Evolutionary conservation across 2,113 vertebrate genomes (phyloP), one percentile per base, ranked within the genome.

Genomic region (Panthera uncia): DNA sequence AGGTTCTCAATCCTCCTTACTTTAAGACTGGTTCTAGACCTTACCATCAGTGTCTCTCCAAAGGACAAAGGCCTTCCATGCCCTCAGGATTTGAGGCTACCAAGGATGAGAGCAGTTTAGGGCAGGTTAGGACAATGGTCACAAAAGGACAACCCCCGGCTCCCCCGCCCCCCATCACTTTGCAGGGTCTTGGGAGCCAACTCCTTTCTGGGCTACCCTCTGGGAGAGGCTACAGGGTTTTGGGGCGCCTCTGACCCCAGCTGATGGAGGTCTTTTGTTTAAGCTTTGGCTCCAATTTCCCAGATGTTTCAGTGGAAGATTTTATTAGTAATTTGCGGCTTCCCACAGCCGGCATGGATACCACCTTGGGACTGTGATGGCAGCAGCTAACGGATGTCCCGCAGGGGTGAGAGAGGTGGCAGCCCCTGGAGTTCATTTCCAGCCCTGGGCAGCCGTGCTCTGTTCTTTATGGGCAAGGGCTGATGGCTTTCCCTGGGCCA

Each of bases 281-380:
- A 73, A 89, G 31, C 14, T 36, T n/a, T n/a, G 18, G 33, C 31
- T 96, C 81, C n/a, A 61, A 55, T 74, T 94, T 90, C 92, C 69
- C 33, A 41, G 33, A 15, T 78, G 74, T 57, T 83, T 90, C 57
- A 21, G 38, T 2, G 14, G 7, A 33, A 91, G 55, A 4, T 57
- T 91, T 78, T 50, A 74, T 76, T 36, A 5, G n/a, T 66, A 29
- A 14, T 29, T 36, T 31, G 89, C 18, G 12, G n/a, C 25, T 73
- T 45, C 50, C 50, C 21, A 13, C 12, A 25, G 82, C 21, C 31
- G 45, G 69, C 23, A 33, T 31, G 78, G 55, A 55, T 1, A 0
- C 7, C 18, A 13, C 65, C 10, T 31, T 13, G 33, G 14, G 63
- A 55, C 50, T 15, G 4, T 4, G 1, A 48, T 3, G 65, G 65